A percentile compares a stretch with the other conserved stretches of the same genome.
phyloP scores from a whole-genome alignment of 2,888 invertebrate genomes.

The Cybosia mesomella region DNA sequence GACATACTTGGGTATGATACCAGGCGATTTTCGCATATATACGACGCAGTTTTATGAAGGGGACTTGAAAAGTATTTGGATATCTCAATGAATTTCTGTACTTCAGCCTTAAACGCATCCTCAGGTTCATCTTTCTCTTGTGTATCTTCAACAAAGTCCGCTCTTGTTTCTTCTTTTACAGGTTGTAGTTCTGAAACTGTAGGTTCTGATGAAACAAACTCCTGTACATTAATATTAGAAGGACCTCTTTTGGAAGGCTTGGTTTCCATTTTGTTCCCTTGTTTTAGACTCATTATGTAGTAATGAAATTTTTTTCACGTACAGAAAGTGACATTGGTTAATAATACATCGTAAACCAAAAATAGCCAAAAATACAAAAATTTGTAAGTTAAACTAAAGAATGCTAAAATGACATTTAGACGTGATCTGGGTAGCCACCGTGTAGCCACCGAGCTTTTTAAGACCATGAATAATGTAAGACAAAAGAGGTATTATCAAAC shows the following conservation, averaged over 20 bases:
- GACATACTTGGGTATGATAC: constrained; percentile 73
- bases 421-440: not conserved
- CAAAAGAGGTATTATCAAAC: not conserved
- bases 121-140: constrained; percentile 49
- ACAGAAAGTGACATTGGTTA: not conserved
- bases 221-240: constrained; percentile 21
- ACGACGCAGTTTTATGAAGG: constrained; percentile 75
- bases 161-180: constrained; percentile 61
- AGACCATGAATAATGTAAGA: not conserved
- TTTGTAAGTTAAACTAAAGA: not conserved
- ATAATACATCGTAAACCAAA: not conserved
- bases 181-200: constrained; percentile 41
- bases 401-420: not conserved
- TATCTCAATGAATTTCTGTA: constrained; percentile 77
- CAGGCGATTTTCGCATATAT: constrained; percentile 72
- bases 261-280: constrained; percentile 24
- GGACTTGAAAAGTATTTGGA: constrained; percentile 80
- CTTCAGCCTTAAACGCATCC: constrained; percentile 68
- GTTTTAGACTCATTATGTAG: constrained; percentile 10
- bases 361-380: not conserved
- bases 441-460: not conserved
- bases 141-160: constrained; percentile 54
- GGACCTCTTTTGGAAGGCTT: constrained; percentile 29
- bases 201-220: constrained; percentile 28
- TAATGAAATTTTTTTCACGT: not conserved